A percentile compares a stretch with the other conserved stretches of the same genome.
Evolutionary conservation across 1,140 invertebrate species (phyloP).

Genomic region (Hestina assimilis): DNA sequence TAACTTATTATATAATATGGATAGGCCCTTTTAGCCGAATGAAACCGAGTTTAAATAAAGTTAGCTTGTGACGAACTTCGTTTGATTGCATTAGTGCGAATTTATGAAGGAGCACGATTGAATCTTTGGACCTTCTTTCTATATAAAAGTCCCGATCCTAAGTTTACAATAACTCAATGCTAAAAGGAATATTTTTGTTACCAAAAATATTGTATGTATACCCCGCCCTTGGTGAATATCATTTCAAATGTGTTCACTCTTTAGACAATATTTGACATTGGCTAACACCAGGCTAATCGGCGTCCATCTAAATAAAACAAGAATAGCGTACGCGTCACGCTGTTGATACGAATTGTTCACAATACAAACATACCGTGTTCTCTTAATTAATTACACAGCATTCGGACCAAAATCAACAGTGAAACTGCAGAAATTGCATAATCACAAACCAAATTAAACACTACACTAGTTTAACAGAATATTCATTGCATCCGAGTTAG

Average conservation of each 20-base stretch:
- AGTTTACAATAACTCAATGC: too few species aligned
- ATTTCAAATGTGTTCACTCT: constrained; percentile 23
- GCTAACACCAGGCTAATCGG: constrained; percentile 37
- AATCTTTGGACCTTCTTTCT: too few species aligned
- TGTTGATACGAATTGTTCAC: constrained; percentile 6
- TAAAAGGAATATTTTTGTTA: background rate
- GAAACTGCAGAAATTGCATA: constrained; percentile 12
- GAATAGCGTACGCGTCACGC: constrained; percentile 36
- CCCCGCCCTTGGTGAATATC: constrained; percentile 17
- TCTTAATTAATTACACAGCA: constrained; percentile 17
- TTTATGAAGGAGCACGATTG: too few species aligned
- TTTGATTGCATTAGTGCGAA: too few species aligned
- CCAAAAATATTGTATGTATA: constrained; percentile 6
- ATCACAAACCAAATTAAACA: constrained; percentile 5
- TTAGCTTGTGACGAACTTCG: too few species aligned
- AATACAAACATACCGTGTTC: constrained; percentile 7
- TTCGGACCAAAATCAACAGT: constrained; percentile 16
- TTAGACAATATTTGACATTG: constrained; percentile 32
- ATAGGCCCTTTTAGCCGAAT: background rate
- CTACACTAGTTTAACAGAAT: background rate
- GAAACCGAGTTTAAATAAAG: too few species aligned
- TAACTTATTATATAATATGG: background rate
- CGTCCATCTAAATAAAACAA: constrained; percentile 55
- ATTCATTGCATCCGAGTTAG: background rate
- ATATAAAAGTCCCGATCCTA: too few species aligned